Evolutionary conservation across 2,113 vertebrate species (phyloP).

Genomic region (Cariama cristata): DNA sequence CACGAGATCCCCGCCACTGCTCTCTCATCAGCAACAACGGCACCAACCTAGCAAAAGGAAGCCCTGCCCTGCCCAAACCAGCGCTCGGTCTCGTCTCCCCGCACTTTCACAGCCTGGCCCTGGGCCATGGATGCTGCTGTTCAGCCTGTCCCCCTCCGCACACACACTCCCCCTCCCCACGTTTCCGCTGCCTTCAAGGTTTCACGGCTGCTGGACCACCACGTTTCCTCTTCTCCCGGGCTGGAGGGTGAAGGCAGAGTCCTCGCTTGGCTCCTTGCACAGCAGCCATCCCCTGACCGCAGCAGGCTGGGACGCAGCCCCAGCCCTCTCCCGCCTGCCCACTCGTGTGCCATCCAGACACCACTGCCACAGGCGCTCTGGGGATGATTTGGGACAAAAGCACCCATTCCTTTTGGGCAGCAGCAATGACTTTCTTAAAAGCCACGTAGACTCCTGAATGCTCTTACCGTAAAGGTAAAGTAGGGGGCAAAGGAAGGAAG

Average conservation of each 20-base stretch:
- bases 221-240: rapidly evolving
- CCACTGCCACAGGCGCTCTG: not conserved
- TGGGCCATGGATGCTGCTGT: rapidly evolving
- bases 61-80: not conserved
- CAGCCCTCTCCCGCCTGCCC: rapidly evolving
- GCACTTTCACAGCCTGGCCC: not conserved
- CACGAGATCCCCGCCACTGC: not conserved
- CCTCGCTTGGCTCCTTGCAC: rapidly evolving
- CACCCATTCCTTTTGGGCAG: not conserved
- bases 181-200: rapidly evolving
- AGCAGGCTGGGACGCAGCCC: not conserved
- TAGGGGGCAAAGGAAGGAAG: slow-evolving; percentile 42
- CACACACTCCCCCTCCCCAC: too few species aligned
- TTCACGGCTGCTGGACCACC: rapidly evolving
- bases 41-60: not conserved
- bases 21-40: not conserved
- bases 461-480: slow-evolving; percentile 10
- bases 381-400: not conserved
- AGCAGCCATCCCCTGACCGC: rapidly evolving
- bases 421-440: not conserved
- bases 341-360: not conserved
- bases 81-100: not conserved
- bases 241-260: rapidly evolving
- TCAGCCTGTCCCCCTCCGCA: rapidly evolving
- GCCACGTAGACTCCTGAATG: not conserved